Evolutionary conservation across 2,797 vertebrate species (phyloP), one percentile per base, ranked within the genome.

Genomic region (Lepilemur ruficaudatus): DNA sequence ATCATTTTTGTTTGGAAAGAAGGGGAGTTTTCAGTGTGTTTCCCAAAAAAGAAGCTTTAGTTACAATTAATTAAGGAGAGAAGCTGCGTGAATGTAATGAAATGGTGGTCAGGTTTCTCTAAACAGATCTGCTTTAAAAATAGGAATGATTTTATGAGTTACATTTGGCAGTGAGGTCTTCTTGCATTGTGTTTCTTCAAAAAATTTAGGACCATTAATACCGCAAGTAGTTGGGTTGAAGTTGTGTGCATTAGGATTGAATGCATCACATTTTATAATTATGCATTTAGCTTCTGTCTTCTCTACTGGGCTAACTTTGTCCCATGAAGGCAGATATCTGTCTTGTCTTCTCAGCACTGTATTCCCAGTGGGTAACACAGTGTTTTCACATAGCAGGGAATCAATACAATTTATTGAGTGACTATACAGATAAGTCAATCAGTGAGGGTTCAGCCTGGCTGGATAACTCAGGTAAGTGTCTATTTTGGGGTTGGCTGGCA

Each of bases 1-100:
- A 75, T 23, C 6, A 0, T 78, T 93, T 93, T 73, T 67, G 12
- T n/a, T 73, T 94, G 78, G 75, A 92, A 46, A 95, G 84, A 70
- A 82, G 32, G 41, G 20, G 52, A 6, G 35, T 70, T 80, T 94
- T 72, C 46, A 82, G 20, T 57, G 50, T 73, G 48, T 92, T 93
- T 97, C 35, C 52, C 55, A 90, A 95, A 89, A 76, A 95, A 73
- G 46, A 92, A 87, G 43, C 28, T 91, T 96, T 80, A 55, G 38
- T 93, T 91, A 57, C 30, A 86, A 95, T 92, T 95, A 94, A 94
- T 97, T 93, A 95, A 97, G 67, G 52, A 75, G 52, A 95, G 69
- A 93, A 95, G 12, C 38, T 90, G 88, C 41, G 75, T 69, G 43
- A 94, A 84, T 38, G 9, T 69, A 91, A 89, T 69, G 76, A 92